Percentiles rank a stretch among this genome's conserved stretches.
These are phyloP conservation scores for Morelia viridis DNA, from an alignment of 2,797 vertebrate genomes.

Conservation along the genomic window DNA sequence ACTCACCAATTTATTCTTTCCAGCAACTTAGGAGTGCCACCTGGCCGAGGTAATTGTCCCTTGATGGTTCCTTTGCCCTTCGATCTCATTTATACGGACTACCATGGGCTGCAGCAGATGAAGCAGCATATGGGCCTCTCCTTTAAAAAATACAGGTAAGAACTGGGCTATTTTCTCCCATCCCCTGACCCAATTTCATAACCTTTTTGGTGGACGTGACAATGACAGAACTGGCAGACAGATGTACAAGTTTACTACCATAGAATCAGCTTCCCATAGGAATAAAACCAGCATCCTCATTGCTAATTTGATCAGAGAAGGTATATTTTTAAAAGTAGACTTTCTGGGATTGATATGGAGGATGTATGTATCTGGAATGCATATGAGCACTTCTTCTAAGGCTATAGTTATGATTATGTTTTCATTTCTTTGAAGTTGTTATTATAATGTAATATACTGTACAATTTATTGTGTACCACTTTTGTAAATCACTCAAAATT, in stretches of 20 bases:
- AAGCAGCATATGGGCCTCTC: conserved; percentile 98
- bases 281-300: background rate
- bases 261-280: background rate
- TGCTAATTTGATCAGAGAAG: background rate
- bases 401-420: background rate
- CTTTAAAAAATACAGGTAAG: conserved; percentile 94
- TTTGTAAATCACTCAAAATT: background rate
- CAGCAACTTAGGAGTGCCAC: conserved; percentile 93
- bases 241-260: background rate
- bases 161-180: background rate
- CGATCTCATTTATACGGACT: conserved; percentile 97
- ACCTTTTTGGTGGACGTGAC: background rate
- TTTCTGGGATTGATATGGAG: background rate
- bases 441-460: background rate
- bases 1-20: conserved; percentile 58
- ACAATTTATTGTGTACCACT: background rate
- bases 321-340: background rate
- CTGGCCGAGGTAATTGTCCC: conserved; percentile 94
- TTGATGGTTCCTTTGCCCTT: conserved; percentile 89
- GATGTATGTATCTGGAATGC: background rate
- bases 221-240: background rate
- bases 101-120: conserved; percentile 97
- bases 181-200: background rate
- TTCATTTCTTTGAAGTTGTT: background rate
- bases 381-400: background rate